These are phyloP conservation scores for Papilio aristodemus DNA, from an alignment of 1,140 invertebrate species.

Conservation along the genomic window DNA sequence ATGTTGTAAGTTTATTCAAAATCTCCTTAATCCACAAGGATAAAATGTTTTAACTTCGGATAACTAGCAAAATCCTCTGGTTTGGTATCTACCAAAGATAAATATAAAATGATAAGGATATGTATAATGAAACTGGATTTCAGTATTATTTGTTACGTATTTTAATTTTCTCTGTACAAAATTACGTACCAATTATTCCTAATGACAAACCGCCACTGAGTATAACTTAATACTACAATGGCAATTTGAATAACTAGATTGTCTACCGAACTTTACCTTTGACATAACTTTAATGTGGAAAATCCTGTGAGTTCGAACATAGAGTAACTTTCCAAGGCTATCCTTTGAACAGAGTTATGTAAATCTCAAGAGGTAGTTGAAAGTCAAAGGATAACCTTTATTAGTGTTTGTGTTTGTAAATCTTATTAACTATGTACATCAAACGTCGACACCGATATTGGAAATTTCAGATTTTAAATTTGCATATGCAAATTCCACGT, in stretches of 20 bases:
- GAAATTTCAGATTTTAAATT: constrained; percentile 18
- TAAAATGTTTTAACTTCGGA: not conserved
- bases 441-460: constrained; percentile 1
- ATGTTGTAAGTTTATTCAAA: not conserved
- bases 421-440: constrained; percentile 15
- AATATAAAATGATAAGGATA: too few species aligned
- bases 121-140: too few species aligned
- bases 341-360: constrained; percentile 13
- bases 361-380: constrained; percentile 19
- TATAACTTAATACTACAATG: not conserved
- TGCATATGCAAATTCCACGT: not conserved
- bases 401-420: constrained; percentile 21
- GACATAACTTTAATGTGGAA: constrained; percentile 19
- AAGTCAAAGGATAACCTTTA: constrained; percentile 18
- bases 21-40: not conserved
- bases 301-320: constrained; percentile 9
- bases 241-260: constrained; percentile 11
- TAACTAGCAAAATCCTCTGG: not conserved
- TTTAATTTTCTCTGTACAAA: too few species aligned
- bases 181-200: too few species aligned
- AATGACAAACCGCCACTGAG: not conserved
- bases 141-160: too few species aligned
- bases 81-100: not conserved
- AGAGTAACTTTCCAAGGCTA: constrained; percentile 8
- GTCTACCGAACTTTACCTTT: constrained; percentile 17